phyloP scores from a whole-genome alignment of 2,797 vertebrate genomes.

The Poecilia picta region DNA sequence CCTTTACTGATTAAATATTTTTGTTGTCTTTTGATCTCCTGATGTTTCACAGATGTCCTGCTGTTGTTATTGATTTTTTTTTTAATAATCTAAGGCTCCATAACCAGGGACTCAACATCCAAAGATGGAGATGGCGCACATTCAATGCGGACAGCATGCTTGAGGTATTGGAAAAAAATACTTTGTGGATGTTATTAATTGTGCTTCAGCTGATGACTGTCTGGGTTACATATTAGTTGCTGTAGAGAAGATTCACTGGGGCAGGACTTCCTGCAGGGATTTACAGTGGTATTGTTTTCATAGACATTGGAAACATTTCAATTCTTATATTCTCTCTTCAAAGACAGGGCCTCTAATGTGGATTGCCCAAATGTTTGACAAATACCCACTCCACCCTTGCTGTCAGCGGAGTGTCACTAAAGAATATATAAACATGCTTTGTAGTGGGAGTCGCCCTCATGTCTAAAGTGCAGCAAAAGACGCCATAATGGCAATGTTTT shows the following conservation, averaged over 20 bases:
- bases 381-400: slow-evolving; percentile 33
- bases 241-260: slow-evolving; percentile 72
- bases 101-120: slow-evolving; percentile 59
- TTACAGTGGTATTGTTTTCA: slow-evolving; percentile 66
- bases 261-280: slow-evolving; percentile 74
- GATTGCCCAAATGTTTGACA: slow-evolving; percentile 48
- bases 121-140: slow-evolving; percentile 26
- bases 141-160: slow-evolving; percentile 11
- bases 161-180: slow-evolving; percentile 43
- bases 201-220: slow-evolving; percentile 72
- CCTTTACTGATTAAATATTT: slow-evolving; percentile 72
- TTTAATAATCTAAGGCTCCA: slow-evolving; percentile 36
- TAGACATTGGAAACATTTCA: slow-evolving; percentile 68
- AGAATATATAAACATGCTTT: slow-evolving; percentile 30
- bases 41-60: slow-evolving; percentile 55
- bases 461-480: slow-evolving; percentile 26
- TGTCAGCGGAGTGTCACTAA: slow-evolving; percentile 30
- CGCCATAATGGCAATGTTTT: slow-evolving; percentile 12
- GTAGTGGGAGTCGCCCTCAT: slow-evolving; percentile 28
- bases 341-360: slow-evolving; percentile 47
- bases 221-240: slow-evolving; percentile 77
- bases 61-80: slow-evolving; percentile 38
- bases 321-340: slow-evolving; percentile 63
- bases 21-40: slow-evolving; percentile 5
- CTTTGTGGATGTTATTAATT: slow-evolving; percentile 63